phyloP scores from a whole-genome alignment of 2,888 invertebrate species.

The Drepana falcataria region DNA sequence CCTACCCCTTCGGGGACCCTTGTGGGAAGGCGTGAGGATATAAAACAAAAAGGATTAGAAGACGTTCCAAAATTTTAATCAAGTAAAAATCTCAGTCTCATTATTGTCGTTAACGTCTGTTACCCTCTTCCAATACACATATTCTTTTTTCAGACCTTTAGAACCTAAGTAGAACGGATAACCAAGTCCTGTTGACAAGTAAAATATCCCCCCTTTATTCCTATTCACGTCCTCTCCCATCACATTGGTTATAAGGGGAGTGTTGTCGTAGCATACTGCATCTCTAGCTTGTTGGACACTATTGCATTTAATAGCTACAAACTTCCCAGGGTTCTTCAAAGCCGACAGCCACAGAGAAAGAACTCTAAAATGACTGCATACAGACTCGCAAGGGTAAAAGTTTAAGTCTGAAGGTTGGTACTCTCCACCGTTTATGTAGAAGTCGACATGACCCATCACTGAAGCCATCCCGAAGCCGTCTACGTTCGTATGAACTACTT shows the following conservation, averaged over 20 bases:
- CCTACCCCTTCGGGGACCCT: too few species aligned
- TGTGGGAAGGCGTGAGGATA: too few species aligned
- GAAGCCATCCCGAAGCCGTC: constrained; percentile 68
- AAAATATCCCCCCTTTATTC: constrained; percentile 52
- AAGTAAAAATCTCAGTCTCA: constrained; percentile 54
- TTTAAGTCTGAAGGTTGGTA: constrained; percentile 60
- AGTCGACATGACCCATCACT: constrained; percentile 64
- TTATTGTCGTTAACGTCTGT: constrained; percentile 52
- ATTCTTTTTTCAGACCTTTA: constrained; percentile 51
- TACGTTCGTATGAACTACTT: constrained; percentile 67
- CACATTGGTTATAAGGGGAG: constrained; percentile 42
- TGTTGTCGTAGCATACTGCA: constrained; percentile 43
- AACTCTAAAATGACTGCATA: constrained; percentile 65
- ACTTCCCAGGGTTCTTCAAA: constrained; percentile 50
- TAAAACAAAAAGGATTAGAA: too few species aligned
- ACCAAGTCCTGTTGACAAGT: constrained; percentile 48
- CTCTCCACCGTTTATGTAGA: constrained; percentile 68
- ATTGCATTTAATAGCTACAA: constrained; percentile 54
- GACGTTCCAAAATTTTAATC: constrained; percentile 9
- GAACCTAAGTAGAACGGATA: constrained; percentile 59
- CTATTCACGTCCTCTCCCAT: constrained; percentile 49
- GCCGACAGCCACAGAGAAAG: constrained; percentile 53
- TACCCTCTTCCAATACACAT: constrained; percentile 50
- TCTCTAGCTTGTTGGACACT: constrained; percentile 61
- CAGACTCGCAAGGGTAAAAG: constrained; percentile 52